A percentile compares a stretch with the other conserved stretches of the same genome.
Conservation (phyloP, 1,140 invertebrate species). For the Drosophila eugracilis region DNA sequence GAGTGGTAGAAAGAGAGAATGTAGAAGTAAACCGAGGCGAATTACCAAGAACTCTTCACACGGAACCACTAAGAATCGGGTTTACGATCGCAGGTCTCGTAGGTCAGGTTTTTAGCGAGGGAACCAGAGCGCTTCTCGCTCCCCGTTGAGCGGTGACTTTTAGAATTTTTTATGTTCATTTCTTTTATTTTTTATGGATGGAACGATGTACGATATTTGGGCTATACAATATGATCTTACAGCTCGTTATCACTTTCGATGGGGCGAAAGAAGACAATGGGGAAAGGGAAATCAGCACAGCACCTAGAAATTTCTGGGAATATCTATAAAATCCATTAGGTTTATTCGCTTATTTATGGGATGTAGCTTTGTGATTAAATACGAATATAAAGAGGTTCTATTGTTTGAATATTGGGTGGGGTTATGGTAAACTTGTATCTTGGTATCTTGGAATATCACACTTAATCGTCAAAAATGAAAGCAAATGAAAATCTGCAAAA, state of each 20-base stretch:
- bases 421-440: no score
- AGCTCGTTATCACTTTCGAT: slow-evolving; percentile 17
- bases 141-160: slow-evolving; percentile 1
- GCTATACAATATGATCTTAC: neutral
- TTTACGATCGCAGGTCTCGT: slow-evolving; percentile 31
- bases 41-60: slow-evolving; percentile 27
- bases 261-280: slow-evolving; percentile 13
- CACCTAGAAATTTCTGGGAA: slow-evolving; percentile 6
- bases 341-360: neutral
- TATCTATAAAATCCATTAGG: neutral
- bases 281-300: slow-evolving; percentile 25
- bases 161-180: slow-evolving; percentile 26
- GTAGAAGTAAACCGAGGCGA: slow-evolving; percentile 9
- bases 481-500: no score
- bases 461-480: no score
- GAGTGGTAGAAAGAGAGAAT: slow-evolving; percentile 26
- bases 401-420: neutral
- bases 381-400: neutral
- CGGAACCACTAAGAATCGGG: slow-evolving; percentile 14
- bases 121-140: slow-evolving; percentile 30
- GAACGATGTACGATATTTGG: slow-evolving; percentile 11
- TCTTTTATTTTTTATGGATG: no score
- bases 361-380: neutral
- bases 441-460: no score
- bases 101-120: slow-evolving; percentile 35